phyloP scores from a whole-genome alignment of 2,888 invertebrate genomes.

The Rhingia campestris region DNA sequence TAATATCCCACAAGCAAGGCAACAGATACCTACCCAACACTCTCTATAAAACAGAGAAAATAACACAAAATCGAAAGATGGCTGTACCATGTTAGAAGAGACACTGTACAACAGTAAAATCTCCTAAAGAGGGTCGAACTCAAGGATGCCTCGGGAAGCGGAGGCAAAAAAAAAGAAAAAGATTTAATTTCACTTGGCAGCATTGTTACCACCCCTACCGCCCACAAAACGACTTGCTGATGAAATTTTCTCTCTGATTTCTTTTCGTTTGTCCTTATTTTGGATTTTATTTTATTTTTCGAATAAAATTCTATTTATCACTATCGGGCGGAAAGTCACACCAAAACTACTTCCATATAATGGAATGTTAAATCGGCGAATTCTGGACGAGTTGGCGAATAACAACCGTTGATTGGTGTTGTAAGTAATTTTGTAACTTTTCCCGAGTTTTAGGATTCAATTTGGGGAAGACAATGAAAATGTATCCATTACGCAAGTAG shows the following conservation, averaged over 20 bases:
- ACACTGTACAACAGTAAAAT: too few relatives aligned
- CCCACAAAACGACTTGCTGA: constrained; percentile 51
- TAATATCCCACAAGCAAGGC: constrained; percentile 12
- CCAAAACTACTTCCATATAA: background rate
- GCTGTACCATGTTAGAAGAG: constrained; percentile 5
- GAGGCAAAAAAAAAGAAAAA: constrained; percentile 2
- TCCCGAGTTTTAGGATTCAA: too few relatives aligned
- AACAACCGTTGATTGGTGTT: too few relatives aligned
- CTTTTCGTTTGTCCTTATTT: constrained; percentile 16
- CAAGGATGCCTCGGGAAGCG: too few relatives aligned
- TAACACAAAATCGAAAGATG: constrained; percentile 35
- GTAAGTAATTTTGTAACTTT: too few relatives aligned
- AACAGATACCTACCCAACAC: constrained; percentile 6
- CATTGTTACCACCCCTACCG: constrained; percentile 48
- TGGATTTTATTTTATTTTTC: background rate
- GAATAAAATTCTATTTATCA: constrained; percentile 61
- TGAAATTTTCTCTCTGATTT: constrained; percentile 43
- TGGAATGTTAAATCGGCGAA: background rate
- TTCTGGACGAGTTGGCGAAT: too few relatives aligned
- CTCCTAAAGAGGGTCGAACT: too few relatives aligned
- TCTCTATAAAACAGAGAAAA: background rate
- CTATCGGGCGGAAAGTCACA: constrained; percentile 22
- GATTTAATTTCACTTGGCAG: constrained; percentile 68
- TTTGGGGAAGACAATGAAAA: too few relatives aligned
- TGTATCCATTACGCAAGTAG: too few relatives aligned